Percentiles rank a stretch among this genome's conserved stretches.
Conservation (phyloP, 2,797 vertebrate genomes). For the Cuniculus paca region DNA sequence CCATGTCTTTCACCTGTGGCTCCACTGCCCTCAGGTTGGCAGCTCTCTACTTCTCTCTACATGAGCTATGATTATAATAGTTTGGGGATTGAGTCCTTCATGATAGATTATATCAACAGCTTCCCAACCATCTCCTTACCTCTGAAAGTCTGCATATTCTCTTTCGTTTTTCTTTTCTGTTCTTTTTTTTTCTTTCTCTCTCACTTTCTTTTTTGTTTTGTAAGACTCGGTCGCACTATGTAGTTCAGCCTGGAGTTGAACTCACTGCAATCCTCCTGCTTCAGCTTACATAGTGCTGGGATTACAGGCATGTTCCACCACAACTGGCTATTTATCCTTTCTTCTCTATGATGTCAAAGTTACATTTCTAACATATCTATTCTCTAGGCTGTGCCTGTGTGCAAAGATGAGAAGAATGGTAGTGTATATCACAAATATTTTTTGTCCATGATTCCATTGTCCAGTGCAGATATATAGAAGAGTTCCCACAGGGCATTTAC, state of each 20-base stretch:
- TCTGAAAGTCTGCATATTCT: neutral
- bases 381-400: neutral
- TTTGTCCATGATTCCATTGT: neutral
- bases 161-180: too few relatives aligned
- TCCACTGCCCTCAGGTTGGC: too few relatives aligned
- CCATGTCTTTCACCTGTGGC: neutral
- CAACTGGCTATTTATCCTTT: neutral
- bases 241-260: neutral
- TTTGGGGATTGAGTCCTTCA: neutral
- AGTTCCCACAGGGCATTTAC: accelerated
- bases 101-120: neutral
- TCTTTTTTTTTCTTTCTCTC: neutral
- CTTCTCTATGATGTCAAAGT: neutral
- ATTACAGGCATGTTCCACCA: neutral
- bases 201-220: neutral
- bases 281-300: neutral
- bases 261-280: neutral
- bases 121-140: accelerated
- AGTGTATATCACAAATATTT: neutral
- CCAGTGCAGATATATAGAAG: neutral
- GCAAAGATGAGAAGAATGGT: neutral
- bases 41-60: neutral
- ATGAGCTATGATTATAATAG: neutral
- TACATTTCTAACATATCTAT: neutral
- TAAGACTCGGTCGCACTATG: neutral